A percentile compares a stretch with the other conserved stretches of the same genome.
Conservation (phyloP, 2,113 vertebrate species). For the Phodopus roborovskii region DNA sequence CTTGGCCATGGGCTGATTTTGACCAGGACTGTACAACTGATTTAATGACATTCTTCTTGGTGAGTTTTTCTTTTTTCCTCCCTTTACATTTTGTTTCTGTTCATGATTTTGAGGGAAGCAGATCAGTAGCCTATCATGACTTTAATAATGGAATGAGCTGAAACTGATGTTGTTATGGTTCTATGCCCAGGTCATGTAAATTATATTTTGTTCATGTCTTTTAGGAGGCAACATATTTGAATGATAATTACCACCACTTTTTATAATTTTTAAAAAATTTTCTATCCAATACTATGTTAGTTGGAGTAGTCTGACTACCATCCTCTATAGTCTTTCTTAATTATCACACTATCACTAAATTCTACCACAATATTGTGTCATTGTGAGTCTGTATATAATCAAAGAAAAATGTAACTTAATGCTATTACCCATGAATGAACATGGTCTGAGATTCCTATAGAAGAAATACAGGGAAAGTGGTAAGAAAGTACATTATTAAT, state of each 20-base stretch:
- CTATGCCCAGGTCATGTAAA: not conserved
- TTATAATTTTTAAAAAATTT: not conserved
- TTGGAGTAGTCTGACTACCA: not conserved
- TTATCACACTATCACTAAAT: not conserved
- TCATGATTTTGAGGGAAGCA: not conserved
- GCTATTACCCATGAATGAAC: not conserved
- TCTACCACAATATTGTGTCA: not conserved
- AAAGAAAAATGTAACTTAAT: not conserved
- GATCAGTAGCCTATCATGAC: not conserved
- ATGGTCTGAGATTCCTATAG: not conserved
- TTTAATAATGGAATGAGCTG: not conserved
- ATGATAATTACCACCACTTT: not conserved
- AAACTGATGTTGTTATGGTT: not conserved
- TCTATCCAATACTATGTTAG: not conserved
- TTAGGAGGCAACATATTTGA: not conserved
- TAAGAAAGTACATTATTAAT: not conserved
- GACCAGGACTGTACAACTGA: not conserved
- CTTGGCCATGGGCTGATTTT: not conserved
- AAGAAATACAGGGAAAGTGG: not conserved
- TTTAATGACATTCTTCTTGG: not conserved
- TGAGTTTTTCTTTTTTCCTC: not conserved
- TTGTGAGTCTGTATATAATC: not conserved
- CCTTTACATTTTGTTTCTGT: not conserved
- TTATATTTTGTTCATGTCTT: not conserved
- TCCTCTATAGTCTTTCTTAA: not conserved